Conservation (phyloP, 1,140 invertebrate genomes). For the Steinernema khuongi region DNA sequence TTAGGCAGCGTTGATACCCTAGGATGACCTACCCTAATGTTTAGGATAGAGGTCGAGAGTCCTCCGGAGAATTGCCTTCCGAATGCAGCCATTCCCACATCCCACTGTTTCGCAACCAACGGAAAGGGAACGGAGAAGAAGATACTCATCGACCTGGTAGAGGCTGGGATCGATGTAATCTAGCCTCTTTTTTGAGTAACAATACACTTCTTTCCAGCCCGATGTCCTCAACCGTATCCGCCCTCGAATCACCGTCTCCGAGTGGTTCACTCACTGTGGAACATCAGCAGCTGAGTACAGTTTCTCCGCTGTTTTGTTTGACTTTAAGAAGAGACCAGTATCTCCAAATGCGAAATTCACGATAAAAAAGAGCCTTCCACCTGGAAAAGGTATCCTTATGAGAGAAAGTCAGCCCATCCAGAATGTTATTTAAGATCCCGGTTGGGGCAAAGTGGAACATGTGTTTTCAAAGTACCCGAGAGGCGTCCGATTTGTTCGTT, state of each 20-base stretch:
- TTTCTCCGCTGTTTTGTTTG: not conserved
- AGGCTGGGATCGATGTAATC: not conserved
- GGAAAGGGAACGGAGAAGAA: not conserved
- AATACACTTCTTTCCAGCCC: not conserved
- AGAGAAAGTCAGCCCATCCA: not conserved
- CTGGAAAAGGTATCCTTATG: not conserved
- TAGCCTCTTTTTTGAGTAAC: not conserved
- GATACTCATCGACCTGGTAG: not conserved
- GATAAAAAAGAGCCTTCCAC: not conserved
- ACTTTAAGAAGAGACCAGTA: not conserved
- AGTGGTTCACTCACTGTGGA: not conserved
- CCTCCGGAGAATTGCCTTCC: not conserved
- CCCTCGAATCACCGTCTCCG: not conserved
- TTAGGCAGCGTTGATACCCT: no score
- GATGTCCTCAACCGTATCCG: not conserved
- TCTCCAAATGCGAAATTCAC: not conserved
- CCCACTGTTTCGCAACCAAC: not conserved
- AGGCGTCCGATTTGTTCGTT: not conserved
- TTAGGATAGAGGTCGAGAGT: not conserved
- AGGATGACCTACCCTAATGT: not conserved
- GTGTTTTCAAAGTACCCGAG: not conserved
- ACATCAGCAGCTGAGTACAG: not conserved
- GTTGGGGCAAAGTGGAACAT: not conserved
- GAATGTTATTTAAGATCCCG: not conserved
- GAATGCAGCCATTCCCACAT: not conserved